Evolutionary conservation across 2,113 vertebrate genomes (phyloP).

Genomic region (Xiphophorus couchianus): DNA sequence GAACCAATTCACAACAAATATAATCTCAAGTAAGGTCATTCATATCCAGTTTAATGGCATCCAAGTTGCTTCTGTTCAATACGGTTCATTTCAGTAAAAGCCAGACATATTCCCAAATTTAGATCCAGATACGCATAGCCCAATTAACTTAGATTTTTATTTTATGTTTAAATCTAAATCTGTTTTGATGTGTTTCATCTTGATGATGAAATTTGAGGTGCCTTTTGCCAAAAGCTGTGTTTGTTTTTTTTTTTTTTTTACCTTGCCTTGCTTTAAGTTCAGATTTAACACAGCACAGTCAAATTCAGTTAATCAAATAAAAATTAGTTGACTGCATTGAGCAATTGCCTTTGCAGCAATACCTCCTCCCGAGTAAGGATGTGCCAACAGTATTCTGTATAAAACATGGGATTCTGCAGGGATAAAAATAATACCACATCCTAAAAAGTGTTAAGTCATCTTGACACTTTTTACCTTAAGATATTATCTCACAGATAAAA

Average conservation of each 20-base stretch:
- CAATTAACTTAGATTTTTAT: too few relatives aligned
- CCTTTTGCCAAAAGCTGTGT: too few relatives aligned
- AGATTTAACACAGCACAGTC: neutral
- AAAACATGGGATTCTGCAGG: neutral
- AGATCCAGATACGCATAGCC: too few relatives aligned
- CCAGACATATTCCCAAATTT: too few relatives aligned
- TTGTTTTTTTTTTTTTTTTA: too few relatives aligned
- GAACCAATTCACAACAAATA: neutral
- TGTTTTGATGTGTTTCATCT: neutral
- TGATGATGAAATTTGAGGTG: too few relatives aligned
- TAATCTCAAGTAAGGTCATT: neutral
- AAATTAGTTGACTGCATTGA: neutral
- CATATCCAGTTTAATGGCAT: too few relatives aligned
- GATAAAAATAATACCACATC: neutral
- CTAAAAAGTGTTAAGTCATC: neutral
- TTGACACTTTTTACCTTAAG: slow-evolving; percentile 34
- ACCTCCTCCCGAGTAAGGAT: neutral
- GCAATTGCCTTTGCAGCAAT: neutral
- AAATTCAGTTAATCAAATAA: neutral
- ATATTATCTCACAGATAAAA: slow-evolving; percentile 34
- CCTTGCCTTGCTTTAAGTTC: too few relatives aligned
- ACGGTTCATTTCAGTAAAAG: too few relatives aligned
- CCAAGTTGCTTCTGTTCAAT: too few relatives aligned
- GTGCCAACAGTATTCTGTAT: too few relatives aligned
- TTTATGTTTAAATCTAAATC: too few relatives aligned